phyloP scores from a whole-genome alignment of 2,888 invertebrate species.

The Deladenus siricidicola region DNA sequence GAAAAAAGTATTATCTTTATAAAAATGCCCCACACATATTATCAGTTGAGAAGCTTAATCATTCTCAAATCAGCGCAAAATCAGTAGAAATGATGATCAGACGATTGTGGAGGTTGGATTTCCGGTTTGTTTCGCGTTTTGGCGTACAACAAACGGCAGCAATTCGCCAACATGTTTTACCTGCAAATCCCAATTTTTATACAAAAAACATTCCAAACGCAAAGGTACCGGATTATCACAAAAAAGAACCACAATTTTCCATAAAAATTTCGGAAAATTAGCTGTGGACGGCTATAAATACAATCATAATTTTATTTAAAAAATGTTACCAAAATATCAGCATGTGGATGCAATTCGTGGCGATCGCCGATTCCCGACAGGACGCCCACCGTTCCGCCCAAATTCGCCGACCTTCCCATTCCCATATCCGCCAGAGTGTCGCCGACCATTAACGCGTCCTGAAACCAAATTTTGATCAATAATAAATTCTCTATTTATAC shows the following conservation, averaged over 20 bases:
- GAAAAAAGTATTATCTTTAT: no score
- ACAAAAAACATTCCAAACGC: not conserved
- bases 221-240: not conserved
- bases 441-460: constrained; percentile 56
- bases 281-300: not conserved
- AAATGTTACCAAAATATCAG: constrained; percentile 42
- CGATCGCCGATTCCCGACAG: constrained; percentile 54
- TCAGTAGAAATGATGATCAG: no score
- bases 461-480: no score
- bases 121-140: no score
- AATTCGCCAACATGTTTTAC: constrained; percentile 46
- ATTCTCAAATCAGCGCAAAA: no score
- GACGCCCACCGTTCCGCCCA: constrained; percentile 56
- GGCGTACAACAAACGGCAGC: constrained; percentile 25
- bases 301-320: no score
- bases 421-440: constrained; percentile 57
- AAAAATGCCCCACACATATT: no score
- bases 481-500: no score
- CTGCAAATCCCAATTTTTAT: no score
- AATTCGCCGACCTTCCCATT: constrained; percentile 55
- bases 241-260: not conserved
- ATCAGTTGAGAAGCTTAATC: no score
- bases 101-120: no score
- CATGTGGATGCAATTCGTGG: constrained; percentile 42
- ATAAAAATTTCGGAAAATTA: not conserved